Evolutionary conservation across 2,797 vertebrate species (phyloP).

Genomic region (Orientallactaga sibirica): DNA sequence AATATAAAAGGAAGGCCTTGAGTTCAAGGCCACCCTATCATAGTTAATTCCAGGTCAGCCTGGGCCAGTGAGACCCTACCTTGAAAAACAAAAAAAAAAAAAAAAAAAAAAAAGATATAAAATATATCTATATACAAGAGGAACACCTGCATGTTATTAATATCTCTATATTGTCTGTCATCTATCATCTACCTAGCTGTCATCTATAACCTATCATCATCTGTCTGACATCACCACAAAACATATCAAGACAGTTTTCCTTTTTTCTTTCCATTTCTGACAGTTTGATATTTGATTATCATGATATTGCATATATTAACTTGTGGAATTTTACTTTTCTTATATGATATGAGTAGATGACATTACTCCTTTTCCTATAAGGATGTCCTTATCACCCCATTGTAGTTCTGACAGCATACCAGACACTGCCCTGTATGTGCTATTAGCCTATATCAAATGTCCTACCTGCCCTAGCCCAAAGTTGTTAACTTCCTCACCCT

Average conservation of each 20-base stretch:
- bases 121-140: not conserved
- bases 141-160: not conserved
- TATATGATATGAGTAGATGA: not conserved
- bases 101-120: no score
- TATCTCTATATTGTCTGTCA: not conserved
- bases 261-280: not conserved
- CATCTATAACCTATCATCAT: not conserved
- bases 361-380: no score
- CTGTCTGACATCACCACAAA: not conserved
- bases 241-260: not conserved
- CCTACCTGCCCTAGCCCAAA: no score
- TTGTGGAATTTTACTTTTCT: not conserved
- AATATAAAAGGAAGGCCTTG: no score
- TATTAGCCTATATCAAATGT: not conserved
- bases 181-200: not conserved
- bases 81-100: no score
- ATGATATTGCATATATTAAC: not conserved
- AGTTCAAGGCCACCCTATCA: no score
- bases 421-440: no score
- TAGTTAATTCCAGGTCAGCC: no score
- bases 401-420: not conserved
- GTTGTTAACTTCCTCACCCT: no score
- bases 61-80: no score
- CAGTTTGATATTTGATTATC: not conserved
- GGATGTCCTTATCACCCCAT: not conserved